phyloP scores from a whole-genome alignment of 2,113 vertebrate genomes.

The Eulemur macaco region DNA sequence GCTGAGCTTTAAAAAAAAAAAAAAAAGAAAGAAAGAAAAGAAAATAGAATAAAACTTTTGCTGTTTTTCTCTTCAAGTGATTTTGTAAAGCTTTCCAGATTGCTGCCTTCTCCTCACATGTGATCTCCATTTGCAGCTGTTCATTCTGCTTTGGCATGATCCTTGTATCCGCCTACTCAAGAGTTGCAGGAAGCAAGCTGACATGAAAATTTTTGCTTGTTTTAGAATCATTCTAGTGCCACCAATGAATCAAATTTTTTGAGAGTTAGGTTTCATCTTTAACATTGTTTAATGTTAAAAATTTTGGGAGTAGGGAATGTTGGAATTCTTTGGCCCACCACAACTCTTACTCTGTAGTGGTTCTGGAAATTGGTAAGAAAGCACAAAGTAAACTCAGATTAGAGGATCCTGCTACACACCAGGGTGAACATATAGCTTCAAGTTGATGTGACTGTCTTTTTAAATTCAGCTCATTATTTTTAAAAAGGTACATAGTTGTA shows the following conservation, averaged over 20 bases:
- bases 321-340: slow-evolving; percentile 10
- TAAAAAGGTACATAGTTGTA: neutral
- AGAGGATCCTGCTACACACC: neutral
- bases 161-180: slow-evolving; percentile 13
- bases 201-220: slow-evolving; percentile 56
- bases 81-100: slow-evolving; percentile 59
- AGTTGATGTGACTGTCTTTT: slow-evolving; percentile 27
- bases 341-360: neutral
- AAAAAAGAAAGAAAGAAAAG: neutral
- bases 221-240: slow-evolving; percentile 9
- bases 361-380: slow-evolving; percentile 47
- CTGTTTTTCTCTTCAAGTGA: slow-evolving; percentile 49
- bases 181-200: slow-evolving; percentile 13
- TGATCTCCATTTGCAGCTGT: slow-evolving; percentile 61
- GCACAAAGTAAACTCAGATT: neutral
- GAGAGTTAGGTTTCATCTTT: slow-evolving; percentile 28
- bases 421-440: neutral
- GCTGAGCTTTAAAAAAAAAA: neutral
- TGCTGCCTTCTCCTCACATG: slow-evolving; percentile 28
- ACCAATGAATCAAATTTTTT: slow-evolving; percentile 45
- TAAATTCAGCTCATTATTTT: slow-evolving; percentile 32
- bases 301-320: neutral
- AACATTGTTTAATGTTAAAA: slow-evolving; percentile 45
- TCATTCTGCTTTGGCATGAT: slow-evolving; percentile 42
- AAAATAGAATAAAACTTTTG: slow-evolving; percentile 30